Base-by-base conservation (phyloP, 2,888 invertebrate genomes). In the Eupithecia subfuscata region DNA sequence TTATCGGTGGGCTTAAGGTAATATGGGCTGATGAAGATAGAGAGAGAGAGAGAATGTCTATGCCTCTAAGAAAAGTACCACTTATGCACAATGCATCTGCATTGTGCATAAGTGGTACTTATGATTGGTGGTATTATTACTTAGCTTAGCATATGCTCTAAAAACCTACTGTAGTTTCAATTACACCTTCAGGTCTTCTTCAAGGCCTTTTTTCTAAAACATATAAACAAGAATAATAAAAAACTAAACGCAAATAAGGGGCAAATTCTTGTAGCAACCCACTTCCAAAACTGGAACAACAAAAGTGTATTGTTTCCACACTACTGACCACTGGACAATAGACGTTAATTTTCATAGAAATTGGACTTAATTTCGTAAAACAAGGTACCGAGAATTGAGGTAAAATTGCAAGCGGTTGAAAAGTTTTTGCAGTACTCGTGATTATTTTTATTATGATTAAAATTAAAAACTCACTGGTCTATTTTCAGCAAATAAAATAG, bases 301-400 rank as follows among this genome's bases (percentile, higher is more conserved):
- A 73, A 69, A 67, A 48, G 64, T 52, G 30, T 43, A 74, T 68
- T 78, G 69, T 65, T 70, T 63, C 30, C 63, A 12, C 72, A 12
- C 70, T 63, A 30, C 30, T 70, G 63, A 70, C 52, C 64, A 74
- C 25, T 25, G 30, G 78, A 73, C 76, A 79, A 72, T 40, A 9
- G 52, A 52, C 52, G 75, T 80, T 79, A 79, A 78, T 81, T 79
- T 81, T 81, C 75, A 81, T 80, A 81, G 77, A 80, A 83, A 81
- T 52, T 70, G 82, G 79, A 79, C 80, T 78, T 76, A 77, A 80
- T 80, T 80, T 78, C 60, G 69, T 67, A 71, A 68, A 84, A 82
- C 79, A 81, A 79, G 81, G 18, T 73, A 73, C 43, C 8, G 22
- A 72, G 30, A 52, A 70, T 69, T 70, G 60, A 56, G 52, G 48